phyloP scores from a whole-genome alignment of 1,140 invertebrate species.

The Trichonephila clavipes region DNA sequence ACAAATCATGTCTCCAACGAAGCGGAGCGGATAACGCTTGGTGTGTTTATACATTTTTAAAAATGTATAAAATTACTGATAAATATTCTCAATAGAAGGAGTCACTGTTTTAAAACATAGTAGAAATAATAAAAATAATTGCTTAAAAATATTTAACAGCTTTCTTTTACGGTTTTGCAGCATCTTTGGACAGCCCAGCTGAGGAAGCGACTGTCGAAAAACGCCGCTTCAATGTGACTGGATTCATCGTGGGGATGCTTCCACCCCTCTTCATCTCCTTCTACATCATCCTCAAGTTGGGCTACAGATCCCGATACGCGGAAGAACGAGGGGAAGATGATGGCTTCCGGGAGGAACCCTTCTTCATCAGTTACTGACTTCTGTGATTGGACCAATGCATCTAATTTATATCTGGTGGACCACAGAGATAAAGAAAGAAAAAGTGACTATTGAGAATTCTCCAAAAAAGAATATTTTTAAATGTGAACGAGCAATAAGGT shows the following conservation, averaged over 20 bases:
- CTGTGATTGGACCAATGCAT: background rate
- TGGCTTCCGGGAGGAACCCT: slow-evolving; percentile 76
- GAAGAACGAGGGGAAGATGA: slow-evolving; percentile 78
- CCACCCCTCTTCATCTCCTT: slow-evolving; percentile 78
- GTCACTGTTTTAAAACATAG: too few relatives aligned
- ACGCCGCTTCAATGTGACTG: slow-evolving; percentile 77
- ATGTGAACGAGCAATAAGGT: background rate
- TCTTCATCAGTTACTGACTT: slow-evolving; percentile 78
- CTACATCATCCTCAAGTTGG: slow-evolving; percentile 79
- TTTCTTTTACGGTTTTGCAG: background rate
- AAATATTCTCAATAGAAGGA: too few relatives aligned
- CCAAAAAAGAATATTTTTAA: background rate
- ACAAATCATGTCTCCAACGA: too few relatives aligned
- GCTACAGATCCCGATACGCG: slow-evolving; percentile 78
- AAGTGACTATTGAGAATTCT: too few relatives aligned
- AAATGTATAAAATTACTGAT: too few relatives aligned
- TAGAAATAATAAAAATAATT: too few relatives aligned
- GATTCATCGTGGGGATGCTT: slow-evolving; percentile 79
- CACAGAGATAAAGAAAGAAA: background rate
- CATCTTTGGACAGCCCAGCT: background rate
- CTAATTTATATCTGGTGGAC: background rate
- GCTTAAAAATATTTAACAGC: too few relatives aligned
- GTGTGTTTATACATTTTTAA: too few relatives aligned
- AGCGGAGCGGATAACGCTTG: too few relatives aligned
- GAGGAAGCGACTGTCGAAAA: background rate